phyloP scores from a whole-genome alignment of 2,888 invertebrate genomes.

The Terebella lapidaria region DNA sequence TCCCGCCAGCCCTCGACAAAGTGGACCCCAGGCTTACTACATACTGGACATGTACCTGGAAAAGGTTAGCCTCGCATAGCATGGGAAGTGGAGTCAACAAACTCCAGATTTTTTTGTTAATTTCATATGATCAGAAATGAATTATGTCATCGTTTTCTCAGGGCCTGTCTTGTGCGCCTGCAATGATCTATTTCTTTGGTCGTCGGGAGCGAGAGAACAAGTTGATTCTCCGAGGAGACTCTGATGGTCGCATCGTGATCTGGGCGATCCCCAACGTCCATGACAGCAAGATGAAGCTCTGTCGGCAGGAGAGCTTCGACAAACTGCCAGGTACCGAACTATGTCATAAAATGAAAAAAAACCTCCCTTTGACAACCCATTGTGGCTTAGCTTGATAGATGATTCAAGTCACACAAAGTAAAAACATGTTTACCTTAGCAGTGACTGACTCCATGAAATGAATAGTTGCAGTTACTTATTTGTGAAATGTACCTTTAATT shows the following conservation, averaged over 20 bases:
- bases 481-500: too few species aligned
- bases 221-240: constrained; percentile 80
- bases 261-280: constrained; percentile 86
- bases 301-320: constrained; percentile 61
- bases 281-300: constrained; percentile 60
- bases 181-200: constrained; percentile 70
- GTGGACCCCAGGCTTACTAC: constrained; percentile 25
- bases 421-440: too few species aligned
- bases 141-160: constrained; percentile 43
- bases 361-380: too few species aligned
- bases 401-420: too few species aligned
- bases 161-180: constrained; percentile 85
- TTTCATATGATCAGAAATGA: neutral
- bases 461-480: too few species aligned
- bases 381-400: too few species aligned
- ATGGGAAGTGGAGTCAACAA: neutral
- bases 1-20: constrained; percentile 21
- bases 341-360: too few species aligned
- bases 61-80: constrained; percentile 26
- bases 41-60: constrained; percentile 32
- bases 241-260: constrained; percentile 79
- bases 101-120: neutral
- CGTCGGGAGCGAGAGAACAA: constrained; percentile 60
- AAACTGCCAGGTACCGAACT: constrained; percentile 56
- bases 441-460: too few species aligned